phyloP scores from a whole-genome alignment of 2,113 vertebrate genomes.

The Zosterops borbonicus region DNA sequence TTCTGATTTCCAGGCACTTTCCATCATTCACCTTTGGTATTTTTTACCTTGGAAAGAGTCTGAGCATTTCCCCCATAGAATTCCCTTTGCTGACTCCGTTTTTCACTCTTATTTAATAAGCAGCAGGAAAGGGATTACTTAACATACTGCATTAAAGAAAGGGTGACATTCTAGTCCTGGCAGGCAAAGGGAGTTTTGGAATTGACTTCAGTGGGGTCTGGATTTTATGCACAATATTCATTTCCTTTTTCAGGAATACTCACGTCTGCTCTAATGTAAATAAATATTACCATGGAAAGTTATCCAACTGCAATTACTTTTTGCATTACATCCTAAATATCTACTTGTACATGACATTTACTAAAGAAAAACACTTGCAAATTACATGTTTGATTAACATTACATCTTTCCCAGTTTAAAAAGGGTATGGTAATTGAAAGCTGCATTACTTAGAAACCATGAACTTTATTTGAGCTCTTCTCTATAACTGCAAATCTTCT shows the following conservation, averaged over 20 bases:
- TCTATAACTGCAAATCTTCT: constrained; percentile 58
- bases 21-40: not conserved
- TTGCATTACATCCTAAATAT: constrained; percentile 72
- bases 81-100: not conserved
- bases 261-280: constrained; percentile 7
- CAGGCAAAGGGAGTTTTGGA: not conserved
- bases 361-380: constrained; percentile 81
- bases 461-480: constrained; percentile 75
- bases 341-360: constrained; percentile 82
- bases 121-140: not conserved
- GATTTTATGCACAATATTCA: constrained; percentile 19
- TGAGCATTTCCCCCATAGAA: not conserved
- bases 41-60: not conserved
- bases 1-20: not conserved
- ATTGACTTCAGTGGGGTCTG: not conserved
- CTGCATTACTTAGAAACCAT: constrained; percentile 72
- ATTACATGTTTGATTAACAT: constrained; percentile 84
- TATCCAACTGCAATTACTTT: constrained; percentile 66
- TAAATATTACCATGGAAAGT: constrained; percentile 29
- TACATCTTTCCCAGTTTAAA: constrained; percentile 78
- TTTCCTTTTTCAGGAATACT: constrained; percentile 13
- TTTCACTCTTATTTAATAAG: not conserved
- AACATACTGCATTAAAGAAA: not conserved
- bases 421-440: constrained; percentile 78
- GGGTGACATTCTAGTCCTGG: not conserved